These are phyloP conservation scores for Trilocha varians DNA, from an alignment of 2,888 invertebrate genomes.

Conservation along the genomic window DNA sequence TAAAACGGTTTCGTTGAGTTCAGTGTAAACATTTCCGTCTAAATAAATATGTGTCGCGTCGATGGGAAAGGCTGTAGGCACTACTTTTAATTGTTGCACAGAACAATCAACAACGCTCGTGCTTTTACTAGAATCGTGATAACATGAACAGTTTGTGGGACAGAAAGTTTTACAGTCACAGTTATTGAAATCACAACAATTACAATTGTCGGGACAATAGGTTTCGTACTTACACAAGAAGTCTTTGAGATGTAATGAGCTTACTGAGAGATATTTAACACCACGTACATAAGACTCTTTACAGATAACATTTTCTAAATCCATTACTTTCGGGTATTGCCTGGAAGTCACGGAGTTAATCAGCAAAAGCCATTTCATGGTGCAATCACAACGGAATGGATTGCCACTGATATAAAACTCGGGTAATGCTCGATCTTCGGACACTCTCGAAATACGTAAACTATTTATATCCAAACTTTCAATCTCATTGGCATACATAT, in stretches of 20 bases:
- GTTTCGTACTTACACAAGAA: conserved; percentile 92
- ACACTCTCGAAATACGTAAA: conserved; percentile 80
- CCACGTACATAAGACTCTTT: conserved; percentile 88
- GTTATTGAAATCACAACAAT: conserved; percentile 95
- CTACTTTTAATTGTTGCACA: conserved; percentile 79
- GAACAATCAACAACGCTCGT: conserved; percentile 95
- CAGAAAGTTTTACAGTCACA: conserved; percentile 97
- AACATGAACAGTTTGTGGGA: conserved; percentile 93
- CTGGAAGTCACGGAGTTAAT: conserved; percentile 87
- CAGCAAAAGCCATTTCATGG: conserved; percentile 94
- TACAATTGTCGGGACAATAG: conserved; percentile 92
- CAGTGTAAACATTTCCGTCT: conserved; percentile 90
- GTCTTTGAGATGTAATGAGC: conserved; percentile 83
- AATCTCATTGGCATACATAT: conserved; percentile 91
- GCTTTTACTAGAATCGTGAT: conserved; percentile 93
- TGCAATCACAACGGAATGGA: conserved; percentile 95
- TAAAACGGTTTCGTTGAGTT: conserved; percentile 74
- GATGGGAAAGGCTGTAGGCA: conserved; percentile 89
- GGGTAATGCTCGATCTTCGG: conserved; percentile 80
- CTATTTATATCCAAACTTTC: conserved; percentile 87
- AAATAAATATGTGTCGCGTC: conserved; percentile 94
- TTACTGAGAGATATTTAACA: conserved; percentile 83
- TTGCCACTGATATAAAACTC: conserved; percentile 94
- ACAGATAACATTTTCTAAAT: conserved; percentile 90
- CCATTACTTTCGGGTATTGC: conserved; percentile 90